Conservation (phyloP, 2,797 vertebrate genomes). For the Hoplostethus atlanticus region DNA sequence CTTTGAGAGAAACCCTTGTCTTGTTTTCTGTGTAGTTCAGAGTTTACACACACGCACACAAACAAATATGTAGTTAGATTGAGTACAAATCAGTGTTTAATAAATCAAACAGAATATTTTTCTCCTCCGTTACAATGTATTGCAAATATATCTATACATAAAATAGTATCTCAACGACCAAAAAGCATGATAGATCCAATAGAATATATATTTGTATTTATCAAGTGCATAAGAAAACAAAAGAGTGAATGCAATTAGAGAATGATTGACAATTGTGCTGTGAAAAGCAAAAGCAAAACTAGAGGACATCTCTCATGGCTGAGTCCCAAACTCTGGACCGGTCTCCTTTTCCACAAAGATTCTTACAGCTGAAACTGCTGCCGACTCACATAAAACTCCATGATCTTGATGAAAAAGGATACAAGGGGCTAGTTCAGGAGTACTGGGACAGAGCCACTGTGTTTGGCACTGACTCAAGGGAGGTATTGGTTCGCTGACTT, state of each 20-base stretch:
- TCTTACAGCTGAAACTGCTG: slow-evolving; percentile 25
- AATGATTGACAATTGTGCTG: slow-evolving; percentile 70
- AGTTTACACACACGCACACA: slow-evolving; percentile 16
- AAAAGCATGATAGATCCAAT: slow-evolving; percentile 70
- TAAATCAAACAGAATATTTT: slow-evolving; percentile 80
- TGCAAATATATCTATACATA: slow-evolving; percentile 84
- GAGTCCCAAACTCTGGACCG: slow-evolving; percentile 20
- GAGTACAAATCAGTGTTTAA: slow-evolving; percentile 86
- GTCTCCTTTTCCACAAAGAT: slow-evolving; percentile 9
- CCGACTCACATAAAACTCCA: slow-evolving; percentile 50
- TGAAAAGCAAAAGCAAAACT: slow-evolving; percentile 55
- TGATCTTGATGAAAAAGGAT: slow-evolving; percentile 25
- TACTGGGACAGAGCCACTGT: slow-evolving; percentile 9
- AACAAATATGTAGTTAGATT: slow-evolving; percentile 14
- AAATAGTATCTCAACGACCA: slow-evolving; percentile 73
- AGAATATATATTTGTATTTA: slow-evolving; percentile 68
- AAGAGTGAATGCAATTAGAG: slow-evolving; percentile 66
- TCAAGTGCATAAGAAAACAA: slow-evolving; percentile 66
- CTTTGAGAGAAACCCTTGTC: too few relatives aligned
- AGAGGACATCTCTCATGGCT: slow-evolving; percentile 39
- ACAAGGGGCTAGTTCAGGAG: slow-evolving; percentile 19
- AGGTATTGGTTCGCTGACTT: slow-evolving; percentile 20
- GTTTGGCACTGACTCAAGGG: slow-evolving; percentile 27
- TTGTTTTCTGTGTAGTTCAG: neutral
- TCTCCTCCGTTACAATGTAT: slow-evolving; percentile 74